Conservation (phyloP, 2,113 vertebrate species). For the Tachysurus fulvidraco region DNA sequence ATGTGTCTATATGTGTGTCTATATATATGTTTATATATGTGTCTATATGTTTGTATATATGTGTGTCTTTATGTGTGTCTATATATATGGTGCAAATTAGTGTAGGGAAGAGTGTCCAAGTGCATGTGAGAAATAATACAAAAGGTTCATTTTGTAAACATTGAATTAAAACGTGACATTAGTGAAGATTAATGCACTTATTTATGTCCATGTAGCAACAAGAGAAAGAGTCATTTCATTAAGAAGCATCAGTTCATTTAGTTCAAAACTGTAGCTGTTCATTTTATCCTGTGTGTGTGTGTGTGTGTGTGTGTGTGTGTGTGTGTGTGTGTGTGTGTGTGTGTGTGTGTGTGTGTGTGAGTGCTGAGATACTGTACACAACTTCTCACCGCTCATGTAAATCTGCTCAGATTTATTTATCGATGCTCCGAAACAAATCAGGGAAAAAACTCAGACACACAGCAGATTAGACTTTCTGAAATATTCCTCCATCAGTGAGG, state of each 20-base stretch:
- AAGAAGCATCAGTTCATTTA: not conserved
- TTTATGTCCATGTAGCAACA: not conserved
- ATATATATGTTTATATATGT: not conserved
- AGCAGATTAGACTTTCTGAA: not conserved
- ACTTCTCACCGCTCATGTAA: not conserved
- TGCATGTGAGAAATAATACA: not conserved
- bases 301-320: conserved; percentile 25
- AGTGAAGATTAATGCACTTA: not conserved
- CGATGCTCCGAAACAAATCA: not conserved
- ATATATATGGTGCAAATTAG: not conserved
- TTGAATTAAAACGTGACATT: not conserved
- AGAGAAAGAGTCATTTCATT: not conserved
- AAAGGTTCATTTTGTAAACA: not conserved
- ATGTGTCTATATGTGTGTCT: no score
- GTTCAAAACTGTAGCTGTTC: not conserved
- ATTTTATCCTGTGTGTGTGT: not conserved
- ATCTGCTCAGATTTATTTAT: not conserved
- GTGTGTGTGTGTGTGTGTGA: conserved; percentile 30
- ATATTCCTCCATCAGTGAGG: not conserved
- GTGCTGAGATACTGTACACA: not conserved
- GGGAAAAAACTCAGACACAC: not conserved
- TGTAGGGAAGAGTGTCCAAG: not conserved
- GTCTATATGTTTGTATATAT: no score
- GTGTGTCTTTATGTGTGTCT: no score
- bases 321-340: conserved; percentile 26